Evolutionary conservation across 2,888 invertebrate genomes (phyloP), one percentile per base, ranked within the genome.

Genomic region (Andrena chrysosceles): DNA sequence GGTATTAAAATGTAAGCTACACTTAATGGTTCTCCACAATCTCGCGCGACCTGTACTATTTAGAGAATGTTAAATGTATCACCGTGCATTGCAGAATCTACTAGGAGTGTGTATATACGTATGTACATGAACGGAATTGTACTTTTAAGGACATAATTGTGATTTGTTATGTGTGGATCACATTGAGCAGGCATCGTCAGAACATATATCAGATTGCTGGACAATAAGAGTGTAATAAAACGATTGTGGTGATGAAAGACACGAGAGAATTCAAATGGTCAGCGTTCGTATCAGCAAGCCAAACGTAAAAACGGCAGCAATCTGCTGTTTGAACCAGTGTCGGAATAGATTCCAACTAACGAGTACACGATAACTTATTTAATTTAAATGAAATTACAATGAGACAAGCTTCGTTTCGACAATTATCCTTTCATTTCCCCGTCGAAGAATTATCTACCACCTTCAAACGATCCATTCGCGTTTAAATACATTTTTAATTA

Each of bases 141-240:
- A 83, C 77, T 84, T 56, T 68, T 83, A 85, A 72, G 66, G 68
- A 59, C 87, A 64, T 82, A 77, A 81, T 89, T 89, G 76, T 85
- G 77, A 83, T 89, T 89, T 86, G 89, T 92, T 91, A 91, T 92
- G 91, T 92, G 91, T 92, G 89, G 91, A 91, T 91, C 90, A 91
- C 90, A 90, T 90, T 87, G 76, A 90, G 87, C 86, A 88, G 77
- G 86, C 81, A 85, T 75, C 87, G 85, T 68, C 72, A 76, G 64
- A 81, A 77, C 77, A 85, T 87, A 62, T 87, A 85, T 81, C 80
- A 85, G 84, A 88, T 91, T 91, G 91, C 88, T 91, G 90, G 90
- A 84, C 91, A 91, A 91, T 91, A 90, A 88, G 75, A 82, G 67
- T 82, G 33, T 76, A 85, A 87, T 73, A 69, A 77, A 77, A 35